Percentiles rank a stretch among this genome's conserved stretches.
Evolutionary conservation across 2,113 vertebrate genomes (phyloP).

Genomic region (Tor tambroides): DNA sequence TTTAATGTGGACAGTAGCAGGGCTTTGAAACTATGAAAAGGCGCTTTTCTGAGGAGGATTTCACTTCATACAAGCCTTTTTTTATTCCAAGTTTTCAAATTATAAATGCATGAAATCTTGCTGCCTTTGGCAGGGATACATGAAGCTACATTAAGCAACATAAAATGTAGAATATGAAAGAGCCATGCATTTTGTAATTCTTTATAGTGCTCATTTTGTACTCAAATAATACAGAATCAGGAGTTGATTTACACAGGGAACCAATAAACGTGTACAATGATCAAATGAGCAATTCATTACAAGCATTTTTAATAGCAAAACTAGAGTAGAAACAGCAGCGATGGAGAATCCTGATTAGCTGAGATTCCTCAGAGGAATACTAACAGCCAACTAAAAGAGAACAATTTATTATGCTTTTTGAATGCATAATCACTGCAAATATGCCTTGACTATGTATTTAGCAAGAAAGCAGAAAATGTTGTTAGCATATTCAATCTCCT

Average conservation of each 20-base stretch:
- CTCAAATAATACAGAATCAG: background rate
- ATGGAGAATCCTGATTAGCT: background rate
- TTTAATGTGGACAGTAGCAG: slow-evolving; percentile 40
- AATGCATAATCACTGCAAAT: background rate
- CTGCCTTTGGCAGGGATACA: slow-evolving; percentile 14
- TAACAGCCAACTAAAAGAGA: background rate
- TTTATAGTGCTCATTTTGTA: background rate
- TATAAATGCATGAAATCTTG: slow-evolving; percentile 8
- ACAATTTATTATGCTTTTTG: background rate
- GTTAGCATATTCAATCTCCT: background rate
- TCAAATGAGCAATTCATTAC: background rate
- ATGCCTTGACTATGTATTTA: background rate
- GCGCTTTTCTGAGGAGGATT: slow-evolving; percentile 30
- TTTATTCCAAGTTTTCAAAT: slow-evolving; percentile 24
- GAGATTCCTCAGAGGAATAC: background rate
- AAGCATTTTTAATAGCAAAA: background rate
- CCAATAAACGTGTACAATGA: background rate
- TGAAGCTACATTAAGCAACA: slow-evolving; percentile 9
- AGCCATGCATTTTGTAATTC: background rate
- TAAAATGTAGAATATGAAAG: background rate
- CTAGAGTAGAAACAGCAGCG: background rate
- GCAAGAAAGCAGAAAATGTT: background rate
- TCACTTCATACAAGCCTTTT: background rate
- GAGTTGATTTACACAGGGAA: background rate
- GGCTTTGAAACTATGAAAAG: slow-evolving; percentile 38